These are phyloP conservation scores for Acyrthosiphon pisum DNA, from an alignment of 1,140 invertebrate genomes.

Conservation along the genomic window DNA sequence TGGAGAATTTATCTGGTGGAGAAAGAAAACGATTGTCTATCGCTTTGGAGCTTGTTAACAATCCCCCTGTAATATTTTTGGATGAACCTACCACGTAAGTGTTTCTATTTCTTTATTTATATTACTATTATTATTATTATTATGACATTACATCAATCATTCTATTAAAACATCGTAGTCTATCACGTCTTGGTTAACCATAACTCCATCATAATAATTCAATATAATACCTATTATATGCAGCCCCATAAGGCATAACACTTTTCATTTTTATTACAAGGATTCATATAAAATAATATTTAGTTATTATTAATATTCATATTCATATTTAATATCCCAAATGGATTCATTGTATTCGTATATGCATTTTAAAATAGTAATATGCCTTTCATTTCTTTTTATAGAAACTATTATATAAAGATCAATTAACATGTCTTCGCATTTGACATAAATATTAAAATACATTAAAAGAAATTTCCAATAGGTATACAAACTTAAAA, in stretches of 20 bases:
- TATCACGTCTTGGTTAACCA: background rate
- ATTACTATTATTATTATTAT: background rate
- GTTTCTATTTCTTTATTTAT: background rate
- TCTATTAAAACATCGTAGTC: background rate
- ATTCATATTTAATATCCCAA: too few relatives aligned
- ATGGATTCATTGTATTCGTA: too few relatives aligned
- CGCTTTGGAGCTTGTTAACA: conserved; percentile 90
- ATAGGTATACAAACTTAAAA: background rate
- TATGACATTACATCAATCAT: background rate
- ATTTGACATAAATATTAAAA: background rate
- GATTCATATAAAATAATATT: too few relatives aligned
- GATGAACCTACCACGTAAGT: conserved; percentile 85
- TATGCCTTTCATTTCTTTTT: too few relatives aligned
- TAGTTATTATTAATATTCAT: too few relatives aligned
- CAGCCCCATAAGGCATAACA: too few relatives aligned
- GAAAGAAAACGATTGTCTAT: conserved; percentile 91
- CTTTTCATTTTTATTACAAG: too few relatives aligned
- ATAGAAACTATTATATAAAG: background rate
- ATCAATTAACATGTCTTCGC: background rate
- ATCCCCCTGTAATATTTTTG: conserved; percentile 89
- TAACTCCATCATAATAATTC: too few relatives aligned
- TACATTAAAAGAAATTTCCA: background rate
- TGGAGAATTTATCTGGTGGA: conserved; percentile 83
- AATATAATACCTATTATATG: too few relatives aligned
- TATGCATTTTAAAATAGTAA: too few relatives aligned